Base-by-base conservation (phyloP, 2,797 vertebrate genomes). In the Gallirallus australis region DNA sequence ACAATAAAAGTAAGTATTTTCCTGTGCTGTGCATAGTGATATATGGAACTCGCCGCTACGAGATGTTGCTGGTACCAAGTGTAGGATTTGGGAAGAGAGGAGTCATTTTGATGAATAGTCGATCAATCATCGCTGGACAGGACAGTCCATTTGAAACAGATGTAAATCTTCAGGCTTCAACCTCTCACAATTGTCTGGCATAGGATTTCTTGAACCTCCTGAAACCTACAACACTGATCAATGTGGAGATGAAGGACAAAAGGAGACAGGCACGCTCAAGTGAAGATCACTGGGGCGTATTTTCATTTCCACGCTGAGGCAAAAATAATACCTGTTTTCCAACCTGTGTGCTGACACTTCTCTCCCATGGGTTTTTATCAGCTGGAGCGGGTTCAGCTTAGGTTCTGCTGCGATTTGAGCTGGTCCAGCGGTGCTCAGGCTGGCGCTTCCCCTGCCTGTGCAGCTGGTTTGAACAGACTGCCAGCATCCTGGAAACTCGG, bases 231-330 rank as follows among this genome's bases (percentile, higher is more conserved):
- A 28, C 37, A 53, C 0, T 45, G 88, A 93, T 94, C 80, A 68
- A 17, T 35, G 16, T 54, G 59, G 70, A 84, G 78, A 70, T 21
- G 61, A 73, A 80, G 84, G 71, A 93, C 45, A 82, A 89, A 89
- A 87, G 88, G 75, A 85, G 73, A 86, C 28, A n/a, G 94, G 68
- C 8, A 2, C 57, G 42, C 90, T 92, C 4, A 14, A 90, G 59
- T 30, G 66, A 78, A 92, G 56, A 89, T 57, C 59, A 15, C 79
- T 54, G 37, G 56, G 45, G 24, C 63, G 45, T 86, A 64, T 66
- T 86, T 84, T 90, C 35, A 40, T 94, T 93, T 92, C 73, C 89
- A 73, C 35, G 48, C 91, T 76, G 81, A 95, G 73, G 60, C 60
- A 82, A 90, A 23, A 47, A 92, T 77, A 52, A 31, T 7, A 8